phyloP scores from a whole-genome alignment of 2,113 vertebrate species.

The Cephalopterus ornatus region DNA sequence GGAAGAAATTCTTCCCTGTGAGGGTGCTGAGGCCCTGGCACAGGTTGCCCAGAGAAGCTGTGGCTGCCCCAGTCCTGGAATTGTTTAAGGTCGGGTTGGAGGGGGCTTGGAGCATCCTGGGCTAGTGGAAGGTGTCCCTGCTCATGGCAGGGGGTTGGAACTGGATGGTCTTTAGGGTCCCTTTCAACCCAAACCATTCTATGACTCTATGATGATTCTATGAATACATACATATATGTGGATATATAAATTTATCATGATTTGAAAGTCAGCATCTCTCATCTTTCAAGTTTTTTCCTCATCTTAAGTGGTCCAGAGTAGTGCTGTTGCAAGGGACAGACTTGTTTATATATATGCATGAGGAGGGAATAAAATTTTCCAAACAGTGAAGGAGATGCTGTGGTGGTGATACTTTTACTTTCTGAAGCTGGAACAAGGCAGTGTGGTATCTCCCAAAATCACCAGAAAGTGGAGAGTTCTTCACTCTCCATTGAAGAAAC shows the following conservation, averaged over 20 bases:
- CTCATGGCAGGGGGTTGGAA: not conserved
- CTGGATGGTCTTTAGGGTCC: not conserved
- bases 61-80: not conserved
- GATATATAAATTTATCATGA: not conserved
- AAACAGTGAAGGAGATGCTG: rapidly evolving
- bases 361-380: not conserved
- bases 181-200: not conserved
- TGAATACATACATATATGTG: not conserved
- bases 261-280: not conserved
- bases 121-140: not conserved
- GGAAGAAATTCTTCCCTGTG: not conserved
- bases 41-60: not conserved
- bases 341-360: rapidly evolving
- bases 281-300: not conserved
- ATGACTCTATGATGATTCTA: not conserved
- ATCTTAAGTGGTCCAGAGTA: not conserved
- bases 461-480: not conserved
- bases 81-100: not conserved
- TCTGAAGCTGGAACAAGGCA: not conserved
- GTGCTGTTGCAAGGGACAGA: rapidly evolving
- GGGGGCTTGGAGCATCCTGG: not conserved
- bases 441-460: not conserved
- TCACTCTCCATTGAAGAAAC: not conserved
- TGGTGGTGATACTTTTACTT: not conserved
- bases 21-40: not conserved